Evolutionary conservation across 2,888 invertebrate genomes (phyloP).

Genomic region (Microchrysa polita): DNA sequence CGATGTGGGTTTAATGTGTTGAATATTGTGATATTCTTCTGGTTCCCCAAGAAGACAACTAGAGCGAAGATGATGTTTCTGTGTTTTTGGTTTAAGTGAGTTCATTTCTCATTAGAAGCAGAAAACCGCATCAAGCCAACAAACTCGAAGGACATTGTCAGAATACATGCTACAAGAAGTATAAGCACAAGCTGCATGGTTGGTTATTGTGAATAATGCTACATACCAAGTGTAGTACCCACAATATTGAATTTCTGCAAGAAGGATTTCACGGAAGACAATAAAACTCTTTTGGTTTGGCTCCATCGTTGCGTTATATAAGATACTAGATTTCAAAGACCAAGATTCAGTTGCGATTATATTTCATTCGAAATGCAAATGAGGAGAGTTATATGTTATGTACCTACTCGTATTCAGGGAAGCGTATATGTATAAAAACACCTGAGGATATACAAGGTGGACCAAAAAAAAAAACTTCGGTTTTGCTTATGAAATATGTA

Average conservation of each 20-base stretch:
- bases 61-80: background rate
- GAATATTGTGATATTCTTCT: constrained; percentile 2
- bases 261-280: background rate
- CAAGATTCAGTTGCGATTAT: background rate
- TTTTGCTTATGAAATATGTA: too few relatives aligned
- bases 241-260: background rate
- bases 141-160: background rate
- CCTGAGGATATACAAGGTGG: too few relatives aligned
- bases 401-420: too few relatives aligned
- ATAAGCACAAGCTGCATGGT: background rate
- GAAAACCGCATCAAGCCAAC: background rate
- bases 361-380: background rate
- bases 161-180: too few relatives aligned
- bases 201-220: too few relatives aligned
- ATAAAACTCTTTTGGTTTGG: background rate
- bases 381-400: background rate
- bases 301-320: background rate
- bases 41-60: too few relatives aligned
- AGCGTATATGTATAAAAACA: too few relatives aligned
- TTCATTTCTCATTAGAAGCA: constrained; percentile 4
- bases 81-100: background rate
- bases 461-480: too few relatives aligned
- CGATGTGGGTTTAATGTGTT: background rate
- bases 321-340: background rate
- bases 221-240: too few relatives aligned